phyloP scores from a whole-genome alignment of 1,140 invertebrate genomes.

The Lerema accius region DNA sequence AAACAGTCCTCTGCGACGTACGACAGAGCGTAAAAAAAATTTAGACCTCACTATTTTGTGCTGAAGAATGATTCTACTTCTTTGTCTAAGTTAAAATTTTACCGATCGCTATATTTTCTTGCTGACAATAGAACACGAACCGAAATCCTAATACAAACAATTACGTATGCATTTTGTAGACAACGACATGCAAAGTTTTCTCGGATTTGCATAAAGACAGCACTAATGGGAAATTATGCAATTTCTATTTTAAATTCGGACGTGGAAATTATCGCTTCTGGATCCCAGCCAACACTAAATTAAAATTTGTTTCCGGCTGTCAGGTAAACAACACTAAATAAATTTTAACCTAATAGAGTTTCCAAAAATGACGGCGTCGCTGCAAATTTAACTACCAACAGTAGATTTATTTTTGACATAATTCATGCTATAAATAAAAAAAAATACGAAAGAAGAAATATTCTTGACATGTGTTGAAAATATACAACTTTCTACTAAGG shows the following conservation, averaged over 20 bases:
- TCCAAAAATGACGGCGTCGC: background rate
- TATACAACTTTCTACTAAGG: too few relatives aligned
- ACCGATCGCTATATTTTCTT: too few relatives aligned
- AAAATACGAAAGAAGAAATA: too few relatives aligned
- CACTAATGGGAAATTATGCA: constrained; percentile 17
- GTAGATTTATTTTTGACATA: too few relatives aligned
- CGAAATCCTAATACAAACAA: constrained; percentile 13
- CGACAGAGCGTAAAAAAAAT: too few relatives aligned
- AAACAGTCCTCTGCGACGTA: too few relatives aligned
- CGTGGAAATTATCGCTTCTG: constrained; percentile 21
- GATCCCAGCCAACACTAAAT: constrained; percentile 20
- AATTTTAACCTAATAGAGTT: constrained; percentile 8
- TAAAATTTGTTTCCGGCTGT: constrained; percentile 3
- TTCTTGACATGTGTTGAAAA: too few relatives aligned
- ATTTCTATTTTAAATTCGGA: constrained; percentile 20
- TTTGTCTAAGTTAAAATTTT: too few relatives aligned
- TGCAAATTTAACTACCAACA: background rate
- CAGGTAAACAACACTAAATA: constrained; percentile 7
- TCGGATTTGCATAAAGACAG: constrained; percentile 22
- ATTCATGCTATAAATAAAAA: too few relatives aligned
- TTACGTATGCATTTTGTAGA: constrained; percentile 26
- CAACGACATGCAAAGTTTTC: constrained; percentile 20
- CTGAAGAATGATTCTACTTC: too few relatives aligned
- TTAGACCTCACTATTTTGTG: too few relatives aligned
- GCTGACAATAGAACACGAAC: background rate